Evolutionary conservation across 2,888 invertebrate species (phyloP).

Genomic region (Polydrusus tereticollis): DNA sequence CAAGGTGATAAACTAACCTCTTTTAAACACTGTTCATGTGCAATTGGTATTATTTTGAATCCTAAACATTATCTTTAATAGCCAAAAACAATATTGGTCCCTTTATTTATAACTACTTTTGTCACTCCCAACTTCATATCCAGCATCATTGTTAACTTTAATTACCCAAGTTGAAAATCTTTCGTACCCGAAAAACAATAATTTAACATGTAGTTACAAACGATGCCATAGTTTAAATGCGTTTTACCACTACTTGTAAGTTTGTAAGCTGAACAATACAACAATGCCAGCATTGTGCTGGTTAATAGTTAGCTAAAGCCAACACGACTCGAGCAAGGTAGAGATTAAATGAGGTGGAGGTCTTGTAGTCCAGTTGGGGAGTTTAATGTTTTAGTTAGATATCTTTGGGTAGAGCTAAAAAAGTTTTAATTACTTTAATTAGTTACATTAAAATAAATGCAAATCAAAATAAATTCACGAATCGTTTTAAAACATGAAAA

Average conservation of each 20-base stretch:
- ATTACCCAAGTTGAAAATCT: slow-evolving; percentile 22
- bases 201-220: slow-evolving; percentile 39
- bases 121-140: too few relatives aligned
- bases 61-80: too few relatives aligned
- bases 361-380: slow-evolving; percentile 14
- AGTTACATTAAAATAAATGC: too few relatives aligned
- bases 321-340: slow-evolving; percentile 34
- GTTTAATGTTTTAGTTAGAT: not conserved
- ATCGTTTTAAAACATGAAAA: too few relatives aligned
- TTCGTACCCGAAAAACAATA: slow-evolving; percentile 36
- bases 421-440: not conserved
- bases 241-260: slow-evolving; percentile 47
- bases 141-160: not conserved
- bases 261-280: slow-evolving; percentile 54
- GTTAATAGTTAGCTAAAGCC: slow-evolving; percentile 36
- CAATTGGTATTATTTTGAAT: too few relatives aligned
- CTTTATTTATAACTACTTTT: too few relatives aligned
- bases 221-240: slow-evolving; percentile 37
- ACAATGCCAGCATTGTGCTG: slow-evolving; percentile 53
- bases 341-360: slow-evolving; percentile 29
- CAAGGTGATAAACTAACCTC: too few relatives aligned
- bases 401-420: not conserved
- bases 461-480: too few relatives aligned
- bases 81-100: too few relatives aligned
- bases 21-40: too few relatives aligned